Conservation (phyloP, 2,797 vertebrate species). For the Aplochiton taeniatus region DNA sequence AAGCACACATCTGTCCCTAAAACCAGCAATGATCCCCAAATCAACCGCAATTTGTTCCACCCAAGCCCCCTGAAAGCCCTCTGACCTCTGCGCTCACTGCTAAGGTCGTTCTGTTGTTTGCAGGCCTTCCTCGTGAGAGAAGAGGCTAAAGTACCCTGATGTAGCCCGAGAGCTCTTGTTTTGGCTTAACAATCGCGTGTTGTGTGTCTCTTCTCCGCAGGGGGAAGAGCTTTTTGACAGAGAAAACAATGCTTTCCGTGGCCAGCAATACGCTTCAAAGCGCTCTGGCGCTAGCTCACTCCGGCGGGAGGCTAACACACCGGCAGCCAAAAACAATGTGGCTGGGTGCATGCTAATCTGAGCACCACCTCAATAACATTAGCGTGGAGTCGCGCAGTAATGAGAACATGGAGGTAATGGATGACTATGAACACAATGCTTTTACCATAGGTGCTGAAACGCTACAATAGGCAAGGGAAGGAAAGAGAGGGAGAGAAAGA, state of each 20-base stretch:
- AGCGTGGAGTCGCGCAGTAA: constrained; percentile 52
- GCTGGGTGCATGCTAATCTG: constrained; percentile 55
- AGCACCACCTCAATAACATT: constrained; percentile 59
- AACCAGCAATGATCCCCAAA: too few relatives aligned
- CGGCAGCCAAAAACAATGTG: constrained; percentile 34
- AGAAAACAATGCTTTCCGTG: constrained; percentile 35
- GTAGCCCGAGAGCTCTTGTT: background rate
- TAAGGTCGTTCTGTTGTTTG: constrained; percentile 6
- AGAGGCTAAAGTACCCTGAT: background rate
- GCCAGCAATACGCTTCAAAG: constrained; percentile 36
- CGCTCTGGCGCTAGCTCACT: constrained; percentile 32
- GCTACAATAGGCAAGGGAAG: constrained; percentile 40
- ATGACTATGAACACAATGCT: constrained; percentile 59
- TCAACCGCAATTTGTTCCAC: background rate
- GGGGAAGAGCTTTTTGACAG: constrained; percentile 28
- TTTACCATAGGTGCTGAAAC: constrained; percentile 54
- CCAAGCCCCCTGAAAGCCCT: background rate
- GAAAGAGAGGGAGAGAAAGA: background rate
- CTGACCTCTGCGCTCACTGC: background rate
- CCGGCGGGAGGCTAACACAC: constrained; percentile 29
- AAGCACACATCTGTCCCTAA: too few relatives aligned
- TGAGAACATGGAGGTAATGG: constrained; percentile 58
- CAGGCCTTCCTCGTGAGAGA: background rate
- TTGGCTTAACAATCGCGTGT: constrained; percentile 6
- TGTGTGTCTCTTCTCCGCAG: constrained; percentile 8